Evolutionary conservation across 2,888 invertebrate species (phyloP), one percentile per base, ranked within the genome.

Genomic region (Metalampra italica): DNA sequence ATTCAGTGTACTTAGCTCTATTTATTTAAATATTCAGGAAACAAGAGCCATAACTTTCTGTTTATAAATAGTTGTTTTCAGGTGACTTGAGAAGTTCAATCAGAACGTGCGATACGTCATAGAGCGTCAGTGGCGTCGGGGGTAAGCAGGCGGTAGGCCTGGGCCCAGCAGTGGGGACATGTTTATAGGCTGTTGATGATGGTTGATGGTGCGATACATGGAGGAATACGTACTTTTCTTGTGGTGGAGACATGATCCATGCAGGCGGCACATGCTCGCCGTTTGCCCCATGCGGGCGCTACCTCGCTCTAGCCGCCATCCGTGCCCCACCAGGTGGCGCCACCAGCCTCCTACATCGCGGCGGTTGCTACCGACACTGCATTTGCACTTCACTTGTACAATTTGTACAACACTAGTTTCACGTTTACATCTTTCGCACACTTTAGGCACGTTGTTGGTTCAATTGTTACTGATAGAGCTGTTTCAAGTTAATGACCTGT

Each of bases 221-320:
- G 5, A 22, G 22, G 22, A 4, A 14, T 90, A 91, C 92, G 80
- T 92, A 91, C 93, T 93, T 90, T 93, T 94, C 91, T 94, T 94
- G 89, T 93, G 93, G 80, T 93, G 93, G 89, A 93, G 92, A 85
- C 90, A 90, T 90, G 90, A 92, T 91, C 93, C 93, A 90, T 93
- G 93, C 84, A 94, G 92, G 91, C 93, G 93, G 90, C 94, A 94
- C 94, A 94, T 94, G 85, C 93, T 94, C 92, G 93, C 93, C 89
- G 93, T 91, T 90, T 94, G 94, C 92, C 94, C 94, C 94, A 94
- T 94, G 87, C 91, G 91, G 85, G 88, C 85, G 86, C 87, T 89
- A 85, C 84, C 85, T 77, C 68, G 71, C 62, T 62, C 83, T 67
- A 66, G 67, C 67, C 82, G 67, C 86, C 90, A 87, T 88, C 65